Conservation (phyloP, 2,797 vertebrate species). For the Onychomys torridus region DNA sequence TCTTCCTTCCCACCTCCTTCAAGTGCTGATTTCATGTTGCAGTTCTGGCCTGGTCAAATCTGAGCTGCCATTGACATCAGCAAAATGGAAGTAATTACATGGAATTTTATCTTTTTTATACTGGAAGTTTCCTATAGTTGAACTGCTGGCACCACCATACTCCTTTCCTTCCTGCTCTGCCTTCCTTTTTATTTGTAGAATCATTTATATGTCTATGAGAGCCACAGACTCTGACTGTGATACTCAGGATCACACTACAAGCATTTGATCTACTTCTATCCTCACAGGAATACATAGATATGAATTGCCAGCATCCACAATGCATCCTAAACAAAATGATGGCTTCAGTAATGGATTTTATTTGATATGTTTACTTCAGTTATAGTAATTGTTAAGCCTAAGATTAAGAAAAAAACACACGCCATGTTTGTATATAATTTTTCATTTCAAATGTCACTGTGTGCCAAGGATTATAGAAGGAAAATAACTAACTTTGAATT, state of each 20-base stretch:
- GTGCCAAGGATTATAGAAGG: neutral
- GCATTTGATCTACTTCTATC: neutral
- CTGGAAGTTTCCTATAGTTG: neutral
- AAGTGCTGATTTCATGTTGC: neutral
- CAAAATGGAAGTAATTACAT: neutral
- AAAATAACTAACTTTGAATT: conserved; percentile 4
- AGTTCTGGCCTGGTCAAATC: neutral
- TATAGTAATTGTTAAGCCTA: conserved; percentile 39
- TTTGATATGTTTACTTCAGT: neutral
- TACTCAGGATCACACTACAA: neutral
- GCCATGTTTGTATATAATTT: neutral
- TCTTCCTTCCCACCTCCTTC: neutral
- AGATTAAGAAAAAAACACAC: neutral
- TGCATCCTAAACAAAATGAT: neutral
- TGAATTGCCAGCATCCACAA: neutral
- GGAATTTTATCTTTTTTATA: neutral
- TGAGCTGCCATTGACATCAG: neutral
- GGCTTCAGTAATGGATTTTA: neutral
- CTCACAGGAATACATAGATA: neutral
- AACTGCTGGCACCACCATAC: neutral
- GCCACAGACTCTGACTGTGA: neutral
- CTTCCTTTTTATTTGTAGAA: neutral
- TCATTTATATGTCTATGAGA: neutral
- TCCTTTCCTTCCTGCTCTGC: neutral
- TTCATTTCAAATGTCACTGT: neutral